phyloP scores from a whole-genome alignment of 2,888 invertebrate species.

The Cantharis rufa region DNA sequence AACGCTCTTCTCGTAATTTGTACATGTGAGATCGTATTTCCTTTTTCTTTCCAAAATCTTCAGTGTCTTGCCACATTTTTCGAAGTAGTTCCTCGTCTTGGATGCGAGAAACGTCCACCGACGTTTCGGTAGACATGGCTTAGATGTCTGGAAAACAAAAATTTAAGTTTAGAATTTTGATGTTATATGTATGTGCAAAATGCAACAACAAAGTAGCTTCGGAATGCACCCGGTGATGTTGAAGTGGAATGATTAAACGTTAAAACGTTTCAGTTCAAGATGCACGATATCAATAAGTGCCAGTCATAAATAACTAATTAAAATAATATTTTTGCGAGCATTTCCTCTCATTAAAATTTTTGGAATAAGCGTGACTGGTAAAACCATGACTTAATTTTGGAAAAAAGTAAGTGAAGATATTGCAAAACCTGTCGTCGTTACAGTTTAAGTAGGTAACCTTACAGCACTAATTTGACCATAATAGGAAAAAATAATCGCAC shows the following conservation, averaged over 20 bases:
- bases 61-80: constrained; percentile 85
- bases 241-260: neutral
- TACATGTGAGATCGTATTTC: constrained; percentile 86
- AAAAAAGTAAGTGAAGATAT: neutral
- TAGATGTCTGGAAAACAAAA: constrained; percentile 6
- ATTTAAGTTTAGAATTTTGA: neutral
- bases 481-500: constrained; percentile 6
- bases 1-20: constrained; percentile 77
- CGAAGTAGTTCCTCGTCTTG: constrained; percentile 77
- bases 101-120: constrained; percentile 71
- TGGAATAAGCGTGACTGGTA: neutral
- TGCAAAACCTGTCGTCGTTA: constrained; percentile 4
- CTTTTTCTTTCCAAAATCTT: constrained; percentile 83
- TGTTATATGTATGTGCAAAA: neutral
- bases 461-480: constrained; percentile 17
- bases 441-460: neutral
- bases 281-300: neutral
- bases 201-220: neutral
- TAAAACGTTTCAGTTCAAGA: neutral
- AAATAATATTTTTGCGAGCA: neutral
- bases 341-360: neutral
- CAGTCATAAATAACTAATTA: constrained; percentile 5
- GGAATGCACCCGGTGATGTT: neutral
- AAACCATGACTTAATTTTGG: neutral
- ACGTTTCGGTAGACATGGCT: constrained; percentile 48